Evolutionary conservation across 1,140 invertebrate genomes (phyloP), one percentile per base, ranked within the genome.

Genomic region (Pseudoatta argentina): DNA sequence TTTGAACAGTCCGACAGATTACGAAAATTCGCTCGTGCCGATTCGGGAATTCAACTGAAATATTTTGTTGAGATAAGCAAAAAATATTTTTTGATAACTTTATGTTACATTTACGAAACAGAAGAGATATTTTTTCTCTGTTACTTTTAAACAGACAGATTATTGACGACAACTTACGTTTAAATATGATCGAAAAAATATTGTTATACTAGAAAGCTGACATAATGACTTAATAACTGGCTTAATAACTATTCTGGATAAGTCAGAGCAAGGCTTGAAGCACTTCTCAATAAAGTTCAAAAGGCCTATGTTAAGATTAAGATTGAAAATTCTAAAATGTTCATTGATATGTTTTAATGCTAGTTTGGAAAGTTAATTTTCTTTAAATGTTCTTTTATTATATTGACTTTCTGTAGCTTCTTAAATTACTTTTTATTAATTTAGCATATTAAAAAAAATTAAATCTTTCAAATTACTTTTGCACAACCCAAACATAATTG

Each of bases 1-100:
- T 48, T 21, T 4, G 55, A 14, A 24, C 44, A 2, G 3, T 57
- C 6, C 55, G 39, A 48, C 21, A 73, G 44, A 73, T 83, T 63
- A 51, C 27, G 27, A 51, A 39, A 30, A 83, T 10, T 21, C 55
- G 24, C 5, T 24, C 34, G 53, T 10, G 55, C 14, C 21, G 53
- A n/a, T 73, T 48, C 39, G n/a, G 12, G 18, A 3, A 39, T 21
- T 71, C 66, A 34, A 57, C 24, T 51, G 18, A 83, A 83, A 83
- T 61, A 24, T 83, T 75, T 57, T 24, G 55, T 39, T 39, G 39
- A 63, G 39, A 75, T 83, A 83, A 63, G 39, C 79, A 2, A 69
- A 81, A 69, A 69, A 34, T 34, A 55, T 18, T 12, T 59, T 69
- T 8, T 34, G 24, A 61, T 59, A 48, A 44, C 16, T 82, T 30